phyloP scores from a whole-genome alignment of 1,140 invertebrate genomes.

The Bombus consobrinus region DNA sequence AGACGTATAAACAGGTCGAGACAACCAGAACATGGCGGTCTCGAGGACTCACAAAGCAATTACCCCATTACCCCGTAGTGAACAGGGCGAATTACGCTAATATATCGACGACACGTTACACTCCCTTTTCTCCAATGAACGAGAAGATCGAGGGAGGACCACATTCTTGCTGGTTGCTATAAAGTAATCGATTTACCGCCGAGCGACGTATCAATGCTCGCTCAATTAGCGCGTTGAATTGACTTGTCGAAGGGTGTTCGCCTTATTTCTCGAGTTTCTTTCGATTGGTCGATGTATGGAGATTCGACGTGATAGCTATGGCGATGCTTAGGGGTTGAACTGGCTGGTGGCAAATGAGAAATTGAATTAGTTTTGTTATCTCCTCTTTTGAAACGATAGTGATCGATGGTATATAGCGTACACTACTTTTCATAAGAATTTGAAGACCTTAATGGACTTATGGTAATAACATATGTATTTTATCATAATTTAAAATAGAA shows the following conservation, averaged over 20 bases:
- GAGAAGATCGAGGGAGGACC: background rate
- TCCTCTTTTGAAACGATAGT: too few species aligned
- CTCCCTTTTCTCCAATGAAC: background rate
- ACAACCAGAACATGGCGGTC: conserved; percentile 38
- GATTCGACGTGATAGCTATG: background rate
- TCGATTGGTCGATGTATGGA: background rate
- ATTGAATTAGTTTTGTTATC: too few species aligned
- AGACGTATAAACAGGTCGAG: conserved; percentile 42
- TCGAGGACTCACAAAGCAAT: conserved; percentile 61
- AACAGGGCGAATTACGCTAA: conserved; percentile 63
- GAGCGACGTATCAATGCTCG: conserved; percentile 69
- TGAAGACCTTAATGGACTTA: too few species aligned
- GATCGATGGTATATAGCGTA: too few species aligned
- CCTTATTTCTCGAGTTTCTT: conserved; percentile 3
- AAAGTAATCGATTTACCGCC: conserved; percentile 68
- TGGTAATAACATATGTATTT: too few species aligned
- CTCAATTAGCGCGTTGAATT: conserved; percentile 72
- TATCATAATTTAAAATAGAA: too few species aligned
- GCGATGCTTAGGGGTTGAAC: background rate
- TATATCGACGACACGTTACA: conserved; percentile 57
- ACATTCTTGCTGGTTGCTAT: conserved; percentile 48
- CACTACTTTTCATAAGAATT: too few species aligned
- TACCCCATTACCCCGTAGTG: conserved; percentile 57
- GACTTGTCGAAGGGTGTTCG: conserved; percentile 57
- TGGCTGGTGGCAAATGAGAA: background rate